Conservation (phyloP, 1,140 invertebrate species). For the Scaptomyza pallida region DNA sequence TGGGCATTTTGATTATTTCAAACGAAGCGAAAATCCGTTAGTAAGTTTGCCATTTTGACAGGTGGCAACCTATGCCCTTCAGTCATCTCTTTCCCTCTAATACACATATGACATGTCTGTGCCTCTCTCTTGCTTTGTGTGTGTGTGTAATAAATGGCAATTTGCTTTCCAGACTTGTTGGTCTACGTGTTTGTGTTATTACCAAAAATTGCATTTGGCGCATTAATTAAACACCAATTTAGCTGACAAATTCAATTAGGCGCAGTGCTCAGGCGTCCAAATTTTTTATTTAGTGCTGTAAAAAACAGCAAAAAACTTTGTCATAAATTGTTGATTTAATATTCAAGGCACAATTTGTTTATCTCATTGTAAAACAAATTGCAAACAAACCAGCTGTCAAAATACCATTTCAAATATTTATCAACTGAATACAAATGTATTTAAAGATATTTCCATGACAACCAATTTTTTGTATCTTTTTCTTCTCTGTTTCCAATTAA, state of each 20-base stretch:
- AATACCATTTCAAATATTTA: conserved; percentile 1
- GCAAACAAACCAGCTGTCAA: conserved; percentile 6
- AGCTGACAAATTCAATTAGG: conserved; percentile 65
- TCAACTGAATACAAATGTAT: no score
- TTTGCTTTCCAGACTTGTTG: conserved; percentile 61
- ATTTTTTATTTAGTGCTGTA: conserved; percentile 37
- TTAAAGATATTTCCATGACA: no score
- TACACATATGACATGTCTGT: neutral
- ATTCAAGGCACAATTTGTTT: conserved; percentile 16
- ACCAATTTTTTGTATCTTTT: no score
- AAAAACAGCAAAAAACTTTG: conserved; percentile 17
- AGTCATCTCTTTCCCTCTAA: neutral
- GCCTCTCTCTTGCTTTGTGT: neutral
- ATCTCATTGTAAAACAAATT: conserved; percentile 1
- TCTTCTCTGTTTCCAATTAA: neutral
- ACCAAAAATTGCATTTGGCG: conserved; percentile 73
- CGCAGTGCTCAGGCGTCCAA: neutral
- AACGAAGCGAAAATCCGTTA: conserved; percentile 58
- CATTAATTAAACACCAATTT: conserved; percentile 79
- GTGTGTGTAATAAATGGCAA: conserved; percentile 59
- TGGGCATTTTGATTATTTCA: conserved; percentile 72
- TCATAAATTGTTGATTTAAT: conserved; percentile 35
- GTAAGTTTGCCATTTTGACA: conserved; percentile 45
- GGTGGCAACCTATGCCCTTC: conserved; percentile 16
- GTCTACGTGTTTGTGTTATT: conserved; percentile 16